Base-by-base conservation (phyloP, 2,797 vertebrate genomes). In the Hippocampus kuda region DNA sequence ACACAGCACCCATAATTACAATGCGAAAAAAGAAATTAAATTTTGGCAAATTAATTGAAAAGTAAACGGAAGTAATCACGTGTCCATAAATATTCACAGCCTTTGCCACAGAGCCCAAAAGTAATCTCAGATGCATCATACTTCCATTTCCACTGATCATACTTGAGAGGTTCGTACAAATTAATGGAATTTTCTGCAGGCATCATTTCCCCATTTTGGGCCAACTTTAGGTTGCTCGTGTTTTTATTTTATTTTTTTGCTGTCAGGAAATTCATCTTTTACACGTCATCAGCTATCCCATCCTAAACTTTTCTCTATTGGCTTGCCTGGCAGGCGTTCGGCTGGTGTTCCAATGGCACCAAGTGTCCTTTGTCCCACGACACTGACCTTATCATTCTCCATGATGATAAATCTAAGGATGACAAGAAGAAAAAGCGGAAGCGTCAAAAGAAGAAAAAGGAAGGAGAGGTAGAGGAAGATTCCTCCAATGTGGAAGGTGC, bases 321-420 rank as follows among this genome's bases (percentile, higher is more conserved):
- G 18, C 70, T 64, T 66, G 16, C 73, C 27, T 68, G 0, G 34
- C 83, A 99, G 97, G 95, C 94, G 0, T 99, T 95, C 15, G 97
- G 96, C 60, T 99, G 95, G 95, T 99, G 96, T 79, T 90, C 93
- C 0, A 90, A 92, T 60, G 97, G 97, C 18, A 67, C 89, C 16
- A 89, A 91, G 71, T 99, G 97, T 84, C 80, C 85, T 16, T 86
- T 90, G 69, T 99, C 96, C 56, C 97, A 99, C 7, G 92, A 99
- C 81, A 97, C 94, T 0, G 95, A 99, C 82, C 91, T 93, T 51
- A 98, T 99, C 80, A 92, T 99, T 68, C 92, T 93, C 13, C 93
- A 94, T 68, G 95, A 99, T 0, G 96, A 99, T 82, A 92, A 88
- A 66, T 71, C 63, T 20, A 84, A 77, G 27, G 87, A 89, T 1